These are phyloP conservation scores for Isoperla grammatica DNA, from an alignment of 2,888 invertebrate species.

Conservation along the genomic window DNA sequence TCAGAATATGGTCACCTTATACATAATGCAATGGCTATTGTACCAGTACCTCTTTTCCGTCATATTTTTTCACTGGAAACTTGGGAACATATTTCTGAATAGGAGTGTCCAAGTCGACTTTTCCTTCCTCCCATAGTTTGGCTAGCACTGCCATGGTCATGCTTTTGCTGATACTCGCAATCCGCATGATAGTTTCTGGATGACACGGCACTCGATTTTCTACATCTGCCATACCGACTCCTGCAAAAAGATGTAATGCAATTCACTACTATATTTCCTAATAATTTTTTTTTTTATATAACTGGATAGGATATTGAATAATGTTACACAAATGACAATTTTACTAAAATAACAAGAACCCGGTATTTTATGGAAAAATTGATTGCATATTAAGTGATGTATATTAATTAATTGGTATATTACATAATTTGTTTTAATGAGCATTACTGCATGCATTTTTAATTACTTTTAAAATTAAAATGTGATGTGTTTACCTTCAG, in stretches of 20 bases:
- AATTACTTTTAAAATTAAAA: too few relatives aligned
- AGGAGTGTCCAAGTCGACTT: conserved; percentile 49
- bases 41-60: conserved; percentile 46
- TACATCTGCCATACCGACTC: conserved; percentile 50
- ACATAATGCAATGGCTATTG: too few relatives aligned
- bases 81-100: conserved; percentile 48
- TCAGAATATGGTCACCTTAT: too few relatives aligned
- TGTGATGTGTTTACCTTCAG: conserved; percentile 40
- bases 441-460: too few relatives aligned
- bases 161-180: conserved; percentile 55
- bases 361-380: too few relatives aligned
- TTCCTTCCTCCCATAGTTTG: conserved; percentile 46
- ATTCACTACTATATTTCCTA: not conserved
- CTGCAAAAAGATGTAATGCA: conserved; percentile 34
- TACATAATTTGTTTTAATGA: too few relatives aligned
- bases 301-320: not conserved
- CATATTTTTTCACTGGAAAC: conserved; percentile 47
- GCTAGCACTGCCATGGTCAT: conserved; percentile 50
- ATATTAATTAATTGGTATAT: too few relatives aligned
- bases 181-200: conserved; percentile 48
- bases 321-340: not conserved
- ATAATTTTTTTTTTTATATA: not conserved
- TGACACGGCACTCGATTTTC: conserved; percentile 47
- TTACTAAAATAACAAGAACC: not conserved
- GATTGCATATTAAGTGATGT: too few relatives aligned